Evolutionary conservation across 1,140 invertebrate genomes (phyloP), one percentile per base, ranked within the genome.

Genomic region (Adelges cooleyi): DNA sequence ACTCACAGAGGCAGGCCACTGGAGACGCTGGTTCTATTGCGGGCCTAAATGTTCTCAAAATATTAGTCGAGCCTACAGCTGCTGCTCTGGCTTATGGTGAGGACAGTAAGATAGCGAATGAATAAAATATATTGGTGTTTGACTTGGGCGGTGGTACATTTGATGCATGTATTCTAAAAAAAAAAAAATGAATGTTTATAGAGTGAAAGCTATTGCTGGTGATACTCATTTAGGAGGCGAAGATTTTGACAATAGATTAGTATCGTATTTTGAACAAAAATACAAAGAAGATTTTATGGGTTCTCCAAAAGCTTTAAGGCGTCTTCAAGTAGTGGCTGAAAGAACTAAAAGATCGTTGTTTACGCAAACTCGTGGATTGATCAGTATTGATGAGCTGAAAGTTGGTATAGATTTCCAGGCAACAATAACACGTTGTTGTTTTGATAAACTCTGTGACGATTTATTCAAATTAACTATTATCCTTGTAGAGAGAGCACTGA

Each of bases 361-460:
- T 0, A 82, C 82, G 10, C 82, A 80, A 53, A 81, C 84, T 5
- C 83, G 89, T 73, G 84, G 86, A 0, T 77, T 73, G 20, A 78
- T 86, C 56, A 83, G 85, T 72, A 84, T 89, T 48, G 86, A 88
- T 71, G 84, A 84, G 1, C 74, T 90, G 75, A 83, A 72, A 29
- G 76, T 79, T 18, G 86, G 87, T 59, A 73, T 86, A 44, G 87
- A 90, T 72, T 86, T 87, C 71, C 86, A 87, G 74, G 81, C 84
- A 0, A 82, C 76, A 66, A 81, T 89, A 17, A 83, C 84, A 1
- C 75, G 86, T 52, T 86, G 86, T 3, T 76, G 83, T 27, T 87
- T 87, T 71, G 90, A 93, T 76, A 90, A 93, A 74, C 74, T 95
- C 11, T 89, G 87, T 72, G 84, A 86, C 68, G 92, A 95, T 77